phyloP scores from a whole-genome alignment of 2,797 vertebrate genomes.

The Neopelma chrysocephalum region DNA sequence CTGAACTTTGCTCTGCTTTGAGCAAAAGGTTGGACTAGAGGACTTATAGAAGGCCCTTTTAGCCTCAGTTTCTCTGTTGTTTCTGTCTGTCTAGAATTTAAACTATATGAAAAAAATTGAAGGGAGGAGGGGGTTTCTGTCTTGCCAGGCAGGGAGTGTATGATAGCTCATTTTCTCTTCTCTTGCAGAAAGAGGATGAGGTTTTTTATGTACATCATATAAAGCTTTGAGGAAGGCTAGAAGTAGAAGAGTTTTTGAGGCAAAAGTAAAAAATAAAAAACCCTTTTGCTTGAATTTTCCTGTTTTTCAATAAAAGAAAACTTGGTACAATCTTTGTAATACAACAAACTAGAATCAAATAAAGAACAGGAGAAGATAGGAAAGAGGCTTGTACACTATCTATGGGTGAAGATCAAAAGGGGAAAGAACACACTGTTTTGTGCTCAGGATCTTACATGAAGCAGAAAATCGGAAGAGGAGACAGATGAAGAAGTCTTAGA shows the following conservation, averaged over 20 bases:
- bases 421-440: not conserved
- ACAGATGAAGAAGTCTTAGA: not conserved
- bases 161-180: not conserved
- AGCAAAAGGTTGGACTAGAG: not conserved
- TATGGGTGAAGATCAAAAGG: conserved; percentile 7
- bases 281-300: not conserved
- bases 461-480: not conserved
- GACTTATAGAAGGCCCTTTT: not conserved
- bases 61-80: not conserved
- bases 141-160: not conserved
- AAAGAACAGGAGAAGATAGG: not conserved
- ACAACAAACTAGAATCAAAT: not conserved
- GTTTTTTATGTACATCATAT: not conserved
- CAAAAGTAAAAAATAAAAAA: not conserved
- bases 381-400: not conserved
- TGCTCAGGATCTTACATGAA: not conserved
- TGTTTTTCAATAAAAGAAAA: not conserved
- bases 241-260: not conserved
- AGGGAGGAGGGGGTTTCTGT: not conserved
- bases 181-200: not conserved
- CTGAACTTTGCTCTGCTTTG: not conserved
- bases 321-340: not conserved
- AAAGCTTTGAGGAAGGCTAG: not conserved
- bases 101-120: not conserved
- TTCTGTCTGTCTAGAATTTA: not conserved